Base-by-base conservation (phyloP, 2,888 invertebrate genomes). In the Nasonovia ribisnigri region DNA sequence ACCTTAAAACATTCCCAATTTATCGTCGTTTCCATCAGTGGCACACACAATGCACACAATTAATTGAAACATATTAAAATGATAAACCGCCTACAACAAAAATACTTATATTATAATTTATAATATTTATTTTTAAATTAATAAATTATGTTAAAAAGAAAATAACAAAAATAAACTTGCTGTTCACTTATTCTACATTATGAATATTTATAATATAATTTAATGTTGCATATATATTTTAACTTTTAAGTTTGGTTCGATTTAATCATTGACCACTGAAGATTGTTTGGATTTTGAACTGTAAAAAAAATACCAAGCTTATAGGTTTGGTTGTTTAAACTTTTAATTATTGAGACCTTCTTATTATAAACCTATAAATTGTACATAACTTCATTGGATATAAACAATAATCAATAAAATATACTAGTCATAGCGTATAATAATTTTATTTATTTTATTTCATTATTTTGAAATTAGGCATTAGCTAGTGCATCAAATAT, bases 401-500 rank as follows among this genome's bases (percentile, higher is more conserved):
- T 67, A n/a, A 11, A n/a, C 16, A 36, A 36, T 84, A 42, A 16
- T 51, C 20, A 29, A 54, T 46, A 46, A 24, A 51, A 54, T 10
- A n/a, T n/a, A 46, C 29, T 67, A 48, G 6, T 90, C 16, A 88
- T 42, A 88, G 3, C 8, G 36, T 42, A 10, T 26, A 43, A 43
- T 84, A 43, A 84, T 43, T 43, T 16, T 5, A 42, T 13, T 90
- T 6, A 54, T 46, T 46, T 67, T 16, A 54, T 87, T 51, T 86
- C 89, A 91, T 90, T 84, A 46, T 60, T 93, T 90, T 90, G 57
- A 67, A 94, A 95, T 26, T 94, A 96, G 96, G 98, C 98, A 1
- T 96, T 99, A 36, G 97, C 97, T 2, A 98, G 98, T 92, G 99
- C 99, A 3, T 98, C 98, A 0, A 97, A 97, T 91, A 98, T 99